phyloP scores from a whole-genome alignment of 2,888 invertebrate species.

The Laothoe populi region DNA sequence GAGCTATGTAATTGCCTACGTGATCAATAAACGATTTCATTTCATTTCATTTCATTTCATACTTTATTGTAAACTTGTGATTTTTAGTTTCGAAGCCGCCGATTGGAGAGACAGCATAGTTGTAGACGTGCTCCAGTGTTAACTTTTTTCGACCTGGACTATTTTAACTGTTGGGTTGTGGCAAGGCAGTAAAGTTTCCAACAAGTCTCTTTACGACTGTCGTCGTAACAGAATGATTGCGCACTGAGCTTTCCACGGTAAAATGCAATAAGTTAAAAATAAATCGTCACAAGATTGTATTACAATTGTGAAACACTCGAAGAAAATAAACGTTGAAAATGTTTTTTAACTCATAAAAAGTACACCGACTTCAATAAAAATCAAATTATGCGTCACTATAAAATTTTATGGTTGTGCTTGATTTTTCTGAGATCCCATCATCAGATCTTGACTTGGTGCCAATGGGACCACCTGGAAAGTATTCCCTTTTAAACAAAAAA shows the following conservation, averaged over 20 bases:
- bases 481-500: too few relatives aligned
- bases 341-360: too few relatives aligned
- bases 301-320: slow-evolving; percentile 33
- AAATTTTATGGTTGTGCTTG: too few relatives aligned
- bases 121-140: slow-evolving; percentile 31
- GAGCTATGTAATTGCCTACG: too few relatives aligned
- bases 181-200: slow-evolving; percentile 67
- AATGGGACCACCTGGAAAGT: too few relatives aligned
- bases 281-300: slow-evolving; percentile 57
- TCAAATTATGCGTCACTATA: too few relatives aligned
- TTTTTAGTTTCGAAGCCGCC: slow-evolving; percentile 10
- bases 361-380: too few relatives aligned
- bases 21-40: too few relatives aligned
- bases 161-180: slow-evolving; percentile 61
- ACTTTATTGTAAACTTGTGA: slow-evolving; percentile 20
- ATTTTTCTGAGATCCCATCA: too few relatives aligned
- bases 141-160: slow-evolving; percentile 58
- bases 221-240: slow-evolving; percentile 73
- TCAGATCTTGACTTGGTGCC: too few relatives aligned
- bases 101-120: background rate
- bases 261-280: slow-evolving; percentile 67
- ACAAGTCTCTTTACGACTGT: slow-evolving; percentile 74
- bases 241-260: slow-evolving; percentile 60
- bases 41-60: too few relatives aligned
- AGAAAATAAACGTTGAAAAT: slow-evolving; percentile 6